phyloP scores from a whole-genome alignment of 2,888 invertebrate species.

The Melanostoma mellinum region DNA sequence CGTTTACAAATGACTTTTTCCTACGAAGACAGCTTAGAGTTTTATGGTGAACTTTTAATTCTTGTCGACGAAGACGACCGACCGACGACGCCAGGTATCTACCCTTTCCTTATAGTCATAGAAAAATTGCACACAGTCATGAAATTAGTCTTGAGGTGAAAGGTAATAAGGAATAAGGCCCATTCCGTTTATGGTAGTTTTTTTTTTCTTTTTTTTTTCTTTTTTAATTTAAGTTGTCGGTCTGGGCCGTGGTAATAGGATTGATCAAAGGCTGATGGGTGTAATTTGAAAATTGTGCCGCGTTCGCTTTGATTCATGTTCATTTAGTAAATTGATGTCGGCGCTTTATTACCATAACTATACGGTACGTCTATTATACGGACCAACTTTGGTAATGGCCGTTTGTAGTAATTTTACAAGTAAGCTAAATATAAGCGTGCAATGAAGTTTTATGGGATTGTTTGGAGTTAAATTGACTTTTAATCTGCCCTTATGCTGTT shows the following conservation, averaged over 20 bases:
- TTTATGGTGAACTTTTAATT: constrained; percentile 55
- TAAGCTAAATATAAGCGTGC: constrained; percentile 51
- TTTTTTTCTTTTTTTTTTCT: constrained; percentile 2
- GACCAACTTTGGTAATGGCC: constrained; percentile 37
- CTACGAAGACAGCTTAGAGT: constrained; percentile 40
- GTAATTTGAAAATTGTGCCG: constrained; percentile 60
- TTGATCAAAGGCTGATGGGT: constrained; percentile 67
- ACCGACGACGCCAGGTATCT: not conserved
- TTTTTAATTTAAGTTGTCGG: not conserved
- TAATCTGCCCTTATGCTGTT: constrained; percentile 42
- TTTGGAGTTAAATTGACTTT: constrained; percentile 68
- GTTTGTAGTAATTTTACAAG: constrained; percentile 21
- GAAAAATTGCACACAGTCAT: constrained; percentile 68
- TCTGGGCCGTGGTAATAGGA: constrained; percentile 32
- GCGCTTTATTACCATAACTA: constrained; percentile 70
- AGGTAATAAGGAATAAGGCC: constrained; percentile 43
- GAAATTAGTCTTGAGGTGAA: constrained; percentile 51
- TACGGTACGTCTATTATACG: not conserved
- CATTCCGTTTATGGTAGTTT: not conserved
- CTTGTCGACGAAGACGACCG: not conserved
- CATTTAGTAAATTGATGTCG: constrained; percentile 69
- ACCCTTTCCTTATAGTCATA: not conserved
- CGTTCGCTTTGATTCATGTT: constrained; percentile 52
- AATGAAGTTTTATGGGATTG: constrained; percentile 66
- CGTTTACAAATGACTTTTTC: constrained; percentile 46